Percentiles rank a stretch among this genome's conserved stretches.
Evolutionary conservation across 2,797 vertebrate genomes (phyloP).

Genomic region (Naso thynnoides): DNA sequence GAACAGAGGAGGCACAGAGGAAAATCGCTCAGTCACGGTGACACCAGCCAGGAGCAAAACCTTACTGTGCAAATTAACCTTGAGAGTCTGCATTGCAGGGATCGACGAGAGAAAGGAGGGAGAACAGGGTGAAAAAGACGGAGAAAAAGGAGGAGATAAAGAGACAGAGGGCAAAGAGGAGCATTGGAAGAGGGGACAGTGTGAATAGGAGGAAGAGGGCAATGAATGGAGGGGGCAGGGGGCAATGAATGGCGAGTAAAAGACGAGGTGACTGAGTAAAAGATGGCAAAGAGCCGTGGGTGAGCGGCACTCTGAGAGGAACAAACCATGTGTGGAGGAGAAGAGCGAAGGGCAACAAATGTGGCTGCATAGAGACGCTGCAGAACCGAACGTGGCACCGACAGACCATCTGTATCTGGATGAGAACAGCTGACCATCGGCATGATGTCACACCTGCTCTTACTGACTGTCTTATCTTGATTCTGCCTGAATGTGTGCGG

Average conservation of each 20-base stretch:
- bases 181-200: slow-evolving; percentile 9
- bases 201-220: slow-evolving; percentile 13
- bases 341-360: slow-evolving; percentile 2
- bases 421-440: slow-evolving; percentile 2
- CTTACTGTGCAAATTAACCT: slow-evolving; percentile 85
- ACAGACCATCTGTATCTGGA: slow-evolving; percentile 1
- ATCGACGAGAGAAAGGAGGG: slow-evolving; percentile 50
- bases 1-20: slow-evolving; percentile 43
- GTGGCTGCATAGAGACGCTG: neutral
- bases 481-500: no score
- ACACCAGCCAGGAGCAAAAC: slow-evolving; percentile 72
- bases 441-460: slow-evolving; percentile 6
- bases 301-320: neutral
- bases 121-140: slow-evolving; percentile 39
- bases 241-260: slow-evolving; percentile 25
- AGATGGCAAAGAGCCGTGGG: slow-evolving; percentile 19
- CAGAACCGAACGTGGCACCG: neutral
- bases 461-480: neutral
- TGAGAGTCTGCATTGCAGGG: slow-evolving; percentile 84
- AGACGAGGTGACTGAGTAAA: slow-evolving; percentile 30
- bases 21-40: slow-evolving; percentile 73
- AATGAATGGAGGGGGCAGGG: slow-evolving; percentile 17
- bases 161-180: slow-evolving; percentile 33
- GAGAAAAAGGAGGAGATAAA: slow-evolving; percentile 49
- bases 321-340: neutral